Conservation (phyloP, 2,113 vertebrate genomes). For the Cinclus cinclus region DNA sequence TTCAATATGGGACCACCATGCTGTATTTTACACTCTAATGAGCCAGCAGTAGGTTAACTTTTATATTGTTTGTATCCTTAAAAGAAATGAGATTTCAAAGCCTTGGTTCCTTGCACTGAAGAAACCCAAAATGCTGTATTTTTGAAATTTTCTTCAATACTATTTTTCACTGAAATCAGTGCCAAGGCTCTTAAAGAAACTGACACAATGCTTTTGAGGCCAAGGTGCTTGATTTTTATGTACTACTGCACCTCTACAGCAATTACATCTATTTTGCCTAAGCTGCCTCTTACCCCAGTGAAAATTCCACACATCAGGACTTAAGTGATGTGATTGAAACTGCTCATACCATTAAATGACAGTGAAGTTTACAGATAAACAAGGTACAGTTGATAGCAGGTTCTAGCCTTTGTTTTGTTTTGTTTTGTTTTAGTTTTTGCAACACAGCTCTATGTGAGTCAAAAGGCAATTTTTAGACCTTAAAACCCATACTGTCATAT, state of each 20-base stretch:
- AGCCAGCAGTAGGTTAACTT: not conserved
- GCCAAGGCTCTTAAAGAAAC: not conserved
- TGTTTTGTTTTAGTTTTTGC: not conserved
- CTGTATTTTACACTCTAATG: not conserved
- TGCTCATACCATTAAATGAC: not conserved
- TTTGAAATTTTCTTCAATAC: not conserved
- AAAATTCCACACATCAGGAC: not conserved
- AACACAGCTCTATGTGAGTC: not conserved
- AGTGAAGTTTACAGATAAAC: not conserved
- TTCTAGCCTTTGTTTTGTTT: not conserved
- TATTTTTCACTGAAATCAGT: not conserved
- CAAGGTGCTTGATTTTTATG: not conserved
- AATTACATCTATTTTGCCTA: not conserved
- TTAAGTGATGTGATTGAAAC: not conserved
- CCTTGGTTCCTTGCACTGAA: not conserved
- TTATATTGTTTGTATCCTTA: not conserved
- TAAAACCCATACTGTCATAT: not conserved
- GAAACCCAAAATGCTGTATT: not conserved
- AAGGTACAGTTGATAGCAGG: not conserved
- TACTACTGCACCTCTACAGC: not conserved
- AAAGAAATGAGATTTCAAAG: not conserved
- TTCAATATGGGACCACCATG: not conserved
- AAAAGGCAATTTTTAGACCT: not conserved
- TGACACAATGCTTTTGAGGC: not conserved
- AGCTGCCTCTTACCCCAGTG: not conserved